A percentile compares a stretch with the other conserved stretches of the same genome.
Evolutionary conservation across 2,888 invertebrate species (phyloP).

Genomic region (Melolontha melolontha): DNA sequence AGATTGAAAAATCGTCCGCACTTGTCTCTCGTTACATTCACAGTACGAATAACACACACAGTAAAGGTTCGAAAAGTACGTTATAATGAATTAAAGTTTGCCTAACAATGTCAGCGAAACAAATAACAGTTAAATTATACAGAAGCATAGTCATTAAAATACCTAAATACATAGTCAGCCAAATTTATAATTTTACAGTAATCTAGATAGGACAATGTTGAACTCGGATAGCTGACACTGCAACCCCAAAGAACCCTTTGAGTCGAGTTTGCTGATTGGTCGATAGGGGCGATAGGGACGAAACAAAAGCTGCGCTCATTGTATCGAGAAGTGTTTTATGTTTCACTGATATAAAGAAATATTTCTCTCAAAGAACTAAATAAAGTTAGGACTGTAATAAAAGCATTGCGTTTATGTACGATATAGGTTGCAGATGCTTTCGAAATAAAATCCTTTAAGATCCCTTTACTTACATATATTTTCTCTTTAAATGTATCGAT

Average conservation of each 20-base stretch:
- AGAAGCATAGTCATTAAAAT: conserved; percentile 46
- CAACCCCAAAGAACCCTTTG: conserved; percentile 57
- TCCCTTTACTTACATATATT: conserved; percentile 17
- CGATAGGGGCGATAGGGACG: conserved; percentile 54
- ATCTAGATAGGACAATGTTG: conserved; percentile 57
- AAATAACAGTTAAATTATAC: conserved; percentile 41
- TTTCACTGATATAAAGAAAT: conserved; percentile 46
- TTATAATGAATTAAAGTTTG: conserved; percentile 41
- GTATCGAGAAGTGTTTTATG: conserved; percentile 57
- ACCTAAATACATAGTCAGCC: conserved; percentile 53
- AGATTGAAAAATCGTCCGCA: conserved; percentile 46
- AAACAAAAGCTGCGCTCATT: conserved; percentile 59
- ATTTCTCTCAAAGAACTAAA: conserved; percentile 26
- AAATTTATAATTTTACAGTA: conserved; percentile 58
- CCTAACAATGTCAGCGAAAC: conserved; percentile 42
- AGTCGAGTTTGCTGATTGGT: conserved; percentile 59
- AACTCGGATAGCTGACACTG: conserved; percentile 58
- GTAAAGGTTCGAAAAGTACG: conserved; percentile 30
- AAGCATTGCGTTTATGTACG: conserved; percentile 10
- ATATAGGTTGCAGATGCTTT: conserved; percentile 25
- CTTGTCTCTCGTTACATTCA: conserved; percentile 7
- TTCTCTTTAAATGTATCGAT: not conserved
- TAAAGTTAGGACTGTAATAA: conserved; percentile 16
- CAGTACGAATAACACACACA: not conserved
- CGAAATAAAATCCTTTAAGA: conserved; percentile 24